A percentile compares a stretch with the other conserved stretches of the same genome.
phyloP scores from a whole-genome alignment of 2,113 vertebrate genomes.

The Campylorhamphus procurvoides region DNA sequence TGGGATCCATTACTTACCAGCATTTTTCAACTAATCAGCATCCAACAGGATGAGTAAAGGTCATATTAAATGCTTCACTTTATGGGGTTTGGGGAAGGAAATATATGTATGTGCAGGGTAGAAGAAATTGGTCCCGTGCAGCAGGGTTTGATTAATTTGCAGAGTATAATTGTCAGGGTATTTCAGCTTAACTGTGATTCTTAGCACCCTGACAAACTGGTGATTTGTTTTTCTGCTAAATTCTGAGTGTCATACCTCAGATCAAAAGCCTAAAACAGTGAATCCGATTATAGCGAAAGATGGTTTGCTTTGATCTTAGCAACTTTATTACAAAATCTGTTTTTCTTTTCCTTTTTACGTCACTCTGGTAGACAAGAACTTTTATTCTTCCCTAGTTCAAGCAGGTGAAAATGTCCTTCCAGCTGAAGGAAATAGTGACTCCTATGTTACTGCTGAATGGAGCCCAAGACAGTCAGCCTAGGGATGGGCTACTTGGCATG shows the following conservation, averaged over 20 bases:
- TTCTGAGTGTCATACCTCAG: neutral
- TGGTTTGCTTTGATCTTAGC: constrained; percentile 47
- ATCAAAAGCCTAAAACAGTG: neutral
- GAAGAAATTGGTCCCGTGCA: neutral
- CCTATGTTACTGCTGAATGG: neutral
- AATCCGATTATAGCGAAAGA: neutral
- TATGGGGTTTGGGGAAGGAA: neutral
- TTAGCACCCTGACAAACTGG: neutral
- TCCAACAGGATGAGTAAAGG: constrained; percentile 52
- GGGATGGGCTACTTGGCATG: constrained; percentile 7
- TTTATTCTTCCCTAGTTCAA: neutral
- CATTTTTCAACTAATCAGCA: constrained; percentile 64
- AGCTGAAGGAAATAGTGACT: constrained; percentile 36
- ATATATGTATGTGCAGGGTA: neutral
- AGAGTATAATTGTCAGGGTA: neutral
- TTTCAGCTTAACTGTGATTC: neutral
- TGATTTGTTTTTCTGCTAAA: neutral
- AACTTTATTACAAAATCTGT: constrained; percentile 57
- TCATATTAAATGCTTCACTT: constrained; percentile 25
- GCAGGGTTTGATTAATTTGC: neutral
- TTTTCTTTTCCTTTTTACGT: constrained; percentile 44
- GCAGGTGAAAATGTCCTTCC: constrained; percentile 50
- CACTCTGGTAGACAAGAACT: constrained; percentile 18
- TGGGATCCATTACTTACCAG: constrained; percentile 60
- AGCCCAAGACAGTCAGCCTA: neutral